Base-by-base conservation (phyloP, 2,888 invertebrate species). In the Thera britannica region DNA sequence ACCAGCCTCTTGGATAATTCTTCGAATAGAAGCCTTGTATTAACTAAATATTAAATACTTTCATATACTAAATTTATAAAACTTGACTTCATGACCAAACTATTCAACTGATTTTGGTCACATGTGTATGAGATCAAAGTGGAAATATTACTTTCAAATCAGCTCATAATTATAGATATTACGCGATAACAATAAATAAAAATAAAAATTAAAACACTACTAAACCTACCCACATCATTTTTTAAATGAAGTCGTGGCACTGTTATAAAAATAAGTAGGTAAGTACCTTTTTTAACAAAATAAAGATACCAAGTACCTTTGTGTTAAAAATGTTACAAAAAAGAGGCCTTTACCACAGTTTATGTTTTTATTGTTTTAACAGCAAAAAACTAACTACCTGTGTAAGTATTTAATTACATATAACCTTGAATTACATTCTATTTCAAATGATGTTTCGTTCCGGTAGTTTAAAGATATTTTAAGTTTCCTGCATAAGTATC, bases 371-470 rank as follows among this genome's bases (percentile, higher is more conserved):
- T 34, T 44, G 41, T 52, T 58, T 54, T 46, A 52, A 58, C 46
- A 12, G n/a, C 58, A 54, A 64, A 64, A 64, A 58, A 8, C 52
- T 52, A 51, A 52, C 34, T 34, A 52, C 52, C 52, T 52, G 34
- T 52, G 34, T 34, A 52, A 6, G 8, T 23, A 52, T 2, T 52
- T 8, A 52, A 52, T 52, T 52, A 52, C 34, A 52, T 9, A 34
- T 49, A 63, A 34, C 63, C 58, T 64, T 52, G 58, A 49, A 9
- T 12, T 9, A 58, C 44, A 52, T 49, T 63, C 49, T 63, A 41
- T 49, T 51, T 49, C 44, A 44, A 44, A 38, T 23, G 2, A 52
- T 5, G 7, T 34, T 56, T 41, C 6, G n/a, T 55, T 56, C 38
- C 48, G 48, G n/a, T 48, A 49, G 36, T 56, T 57, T 56, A 7